A percentile compares a stretch with the other conserved stretches of the same genome.
Evolutionary conservation across 2,797 vertebrate genomes (phyloP).

Genomic region (Mareca penelope): DNA sequence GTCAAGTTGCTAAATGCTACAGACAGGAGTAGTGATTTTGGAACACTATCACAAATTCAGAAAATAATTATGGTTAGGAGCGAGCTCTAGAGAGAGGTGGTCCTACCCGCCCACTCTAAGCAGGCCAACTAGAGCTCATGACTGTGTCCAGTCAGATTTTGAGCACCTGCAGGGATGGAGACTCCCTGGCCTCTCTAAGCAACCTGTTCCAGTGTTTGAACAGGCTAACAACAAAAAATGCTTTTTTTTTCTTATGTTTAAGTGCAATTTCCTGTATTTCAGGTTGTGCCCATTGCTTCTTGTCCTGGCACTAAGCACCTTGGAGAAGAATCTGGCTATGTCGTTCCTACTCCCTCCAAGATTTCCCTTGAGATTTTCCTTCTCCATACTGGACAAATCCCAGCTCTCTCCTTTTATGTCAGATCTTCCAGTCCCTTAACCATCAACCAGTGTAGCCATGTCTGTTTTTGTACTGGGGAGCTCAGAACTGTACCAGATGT

Average conservation of each 20-base stretch:
- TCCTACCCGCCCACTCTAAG: background rate
- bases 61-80: background rate
- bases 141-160: background rate
- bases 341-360: background rate
- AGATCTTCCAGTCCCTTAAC: background rate
- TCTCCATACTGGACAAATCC: background rate
- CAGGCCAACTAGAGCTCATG: background rate
- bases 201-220: background rate
- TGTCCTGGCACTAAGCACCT: background rate
- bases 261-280: background rate
- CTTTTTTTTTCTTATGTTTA: background rate
- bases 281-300: background rate
- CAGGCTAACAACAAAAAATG: background rate
- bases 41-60: background rate
- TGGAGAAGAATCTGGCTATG: background rate
- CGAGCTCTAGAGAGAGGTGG: background rate
- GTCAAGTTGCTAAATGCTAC: background rate
- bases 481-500: background rate
- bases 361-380: background rate
- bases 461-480: background rate
- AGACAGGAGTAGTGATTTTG: background rate
- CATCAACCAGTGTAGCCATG: accelerated
- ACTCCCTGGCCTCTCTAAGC: background rate
- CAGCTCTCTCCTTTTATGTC: background rate
- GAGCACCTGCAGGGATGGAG: background rate